phyloP scores from a whole-genome alignment of 2,888 invertebrate species.

The Emmelina monodactyla region DNA sequence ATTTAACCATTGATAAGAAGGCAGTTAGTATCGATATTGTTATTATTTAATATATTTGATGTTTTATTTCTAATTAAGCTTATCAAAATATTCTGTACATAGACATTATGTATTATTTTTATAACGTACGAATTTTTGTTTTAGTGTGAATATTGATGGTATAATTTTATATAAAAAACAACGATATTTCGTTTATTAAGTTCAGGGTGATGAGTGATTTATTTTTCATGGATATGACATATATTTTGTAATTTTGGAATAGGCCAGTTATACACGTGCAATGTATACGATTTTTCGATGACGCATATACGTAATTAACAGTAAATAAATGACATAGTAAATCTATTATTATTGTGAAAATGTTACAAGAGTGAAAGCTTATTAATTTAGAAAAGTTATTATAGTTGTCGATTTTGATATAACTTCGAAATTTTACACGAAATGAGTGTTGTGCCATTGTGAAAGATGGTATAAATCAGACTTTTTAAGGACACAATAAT shows the following conservation, averaged over 20 bases:
- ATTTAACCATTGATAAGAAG: conserved; percentile 67
- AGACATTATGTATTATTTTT: conserved; percentile 46
- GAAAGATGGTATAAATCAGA: background rate
- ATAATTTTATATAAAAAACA: conserved; percentile 49
- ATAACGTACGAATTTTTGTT: conserved; percentile 66
- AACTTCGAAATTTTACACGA: conserved; percentile 28
- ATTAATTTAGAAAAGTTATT: conserved; percentile 34
- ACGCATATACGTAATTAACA: conserved; percentile 64
- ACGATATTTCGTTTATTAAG: conserved; percentile 38
- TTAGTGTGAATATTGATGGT: conserved; percentile 63
- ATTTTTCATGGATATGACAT: conserved; percentile 35
- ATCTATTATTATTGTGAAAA: conserved; percentile 52
- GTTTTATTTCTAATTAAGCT: conserved; percentile 64
- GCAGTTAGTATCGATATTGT: conserved; percentile 65
- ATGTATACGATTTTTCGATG: conserved; percentile 66
- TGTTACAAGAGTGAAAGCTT: conserved; percentile 52
- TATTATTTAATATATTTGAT: conserved; percentile 67
- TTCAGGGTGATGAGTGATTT: conserved; percentile 38
- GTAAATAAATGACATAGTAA: conserved; percentile 47
- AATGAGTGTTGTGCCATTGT: conserved; percentile 34
- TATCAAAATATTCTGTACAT: conserved; percentile 62
- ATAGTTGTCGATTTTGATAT: conserved; percentile 39
- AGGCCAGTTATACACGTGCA: conserved; percentile 66
- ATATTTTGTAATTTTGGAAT: conserved; percentile 39
- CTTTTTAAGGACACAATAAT: background rate